phyloP scores from a whole-genome alignment of 2,888 invertebrate genomes.

The Aspidapion aeneum region DNA sequence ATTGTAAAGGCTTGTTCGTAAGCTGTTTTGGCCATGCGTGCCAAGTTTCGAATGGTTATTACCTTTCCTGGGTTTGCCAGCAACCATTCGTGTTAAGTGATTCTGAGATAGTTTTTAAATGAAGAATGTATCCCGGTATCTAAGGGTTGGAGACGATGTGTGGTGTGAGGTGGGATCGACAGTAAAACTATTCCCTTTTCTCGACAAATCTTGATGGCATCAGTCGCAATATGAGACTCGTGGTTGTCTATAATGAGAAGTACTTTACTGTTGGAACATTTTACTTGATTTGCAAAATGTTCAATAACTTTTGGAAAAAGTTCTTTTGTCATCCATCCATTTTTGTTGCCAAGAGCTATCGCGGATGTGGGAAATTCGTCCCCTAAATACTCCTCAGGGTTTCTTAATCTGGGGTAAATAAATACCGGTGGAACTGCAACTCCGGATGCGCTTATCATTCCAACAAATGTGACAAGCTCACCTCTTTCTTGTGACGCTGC shows the following conservation, averaged over 20 bases:
- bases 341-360: slow-evolving; percentile 17
- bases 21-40: slow-evolving; percentile 4
- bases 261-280: slow-evolving; percentile 13
- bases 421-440: slow-evolving; percentile 9
- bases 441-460: slow-evolving; percentile 6
- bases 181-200: slow-evolving; percentile 37
- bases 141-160: slow-evolving; percentile 37
- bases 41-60: slow-evolving; percentile 6
- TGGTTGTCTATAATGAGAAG: slow-evolving; percentile 2
- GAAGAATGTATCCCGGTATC: slow-evolving; percentile 34
- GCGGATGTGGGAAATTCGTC: slow-evolving; percentile 3
- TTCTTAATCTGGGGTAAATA: slow-evolving; percentile 10
- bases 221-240: slow-evolving; percentile 2
- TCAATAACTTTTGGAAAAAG: slow-evolving; percentile 22
- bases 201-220: slow-evolving; percentile 29
- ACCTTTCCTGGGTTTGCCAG: slow-evolving; percentile 5
- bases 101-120: slow-evolving; percentile 28
- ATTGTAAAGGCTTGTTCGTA: slow-evolving; percentile 9
- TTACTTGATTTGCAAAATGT: slow-evolving; percentile 17
- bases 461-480: slow-evolving; percentile 10
- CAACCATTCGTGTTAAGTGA: neutral
- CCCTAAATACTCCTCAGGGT: slow-evolving; percentile 11
- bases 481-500: slow-evolving; percentile 13
- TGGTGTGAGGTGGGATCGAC: slow-evolving; percentile 39
- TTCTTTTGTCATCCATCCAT: slow-evolving; percentile 25